These are phyloP conservation scores for Oscheius onirici DNA, from an alignment of 2,888 invertebrate genomes.

Conservation along the genomic window DNA sequence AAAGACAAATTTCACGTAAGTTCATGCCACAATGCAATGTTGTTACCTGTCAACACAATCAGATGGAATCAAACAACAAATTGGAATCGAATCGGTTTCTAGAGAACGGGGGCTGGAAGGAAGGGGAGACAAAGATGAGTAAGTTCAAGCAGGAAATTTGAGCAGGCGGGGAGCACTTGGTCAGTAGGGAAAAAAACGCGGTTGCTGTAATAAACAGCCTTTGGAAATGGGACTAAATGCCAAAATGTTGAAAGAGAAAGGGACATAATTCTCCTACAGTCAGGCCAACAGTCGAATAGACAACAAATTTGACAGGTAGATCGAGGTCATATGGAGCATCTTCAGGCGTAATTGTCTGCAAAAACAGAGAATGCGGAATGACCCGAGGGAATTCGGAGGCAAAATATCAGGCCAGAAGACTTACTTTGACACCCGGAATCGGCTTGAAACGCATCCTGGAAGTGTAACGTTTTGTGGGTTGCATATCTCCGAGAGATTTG, in stretches of 20 bases:
- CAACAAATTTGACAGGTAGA: slow-evolving; percentile 46
- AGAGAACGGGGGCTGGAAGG: not conserved
- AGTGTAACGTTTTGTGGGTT: slow-evolving; percentile 51
- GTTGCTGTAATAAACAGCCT: not conserved
- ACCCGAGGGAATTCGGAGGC: not conserved
- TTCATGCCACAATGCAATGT: not conserved
- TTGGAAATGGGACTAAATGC: slow-evolving; percentile 32
- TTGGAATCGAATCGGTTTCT: not conserved
- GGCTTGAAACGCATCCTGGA: slow-evolving; percentile 40
- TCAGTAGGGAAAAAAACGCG: not conserved
- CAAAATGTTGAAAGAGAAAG: slow-evolving; percentile 35
- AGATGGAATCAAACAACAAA: not conserved
- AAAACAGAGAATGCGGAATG: not conserved
- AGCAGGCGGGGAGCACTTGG: slow-evolving; percentile 3
- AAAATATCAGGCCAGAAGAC: slow-evolving; percentile 16
- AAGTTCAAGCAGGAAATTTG: slow-evolving; percentile 7
- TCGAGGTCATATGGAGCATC: slow-evolving; percentile 51
- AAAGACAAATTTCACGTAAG: not conserved
- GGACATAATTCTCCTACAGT: slow-evolving; percentile 44
- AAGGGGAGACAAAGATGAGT: not conserved
- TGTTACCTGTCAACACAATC: not conserved
- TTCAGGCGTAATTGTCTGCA: slow-evolving; percentile 34
- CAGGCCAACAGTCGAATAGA: slow-evolving; percentile 45
- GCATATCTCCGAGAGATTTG: slow-evolving; percentile 35
- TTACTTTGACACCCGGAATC: slow-evolving; percentile 37